These are phyloP conservation scores for Ploceus nigricollis DNA, from an alignment of 2,113 vertebrate genomes.

Conservation along the genomic window DNA sequence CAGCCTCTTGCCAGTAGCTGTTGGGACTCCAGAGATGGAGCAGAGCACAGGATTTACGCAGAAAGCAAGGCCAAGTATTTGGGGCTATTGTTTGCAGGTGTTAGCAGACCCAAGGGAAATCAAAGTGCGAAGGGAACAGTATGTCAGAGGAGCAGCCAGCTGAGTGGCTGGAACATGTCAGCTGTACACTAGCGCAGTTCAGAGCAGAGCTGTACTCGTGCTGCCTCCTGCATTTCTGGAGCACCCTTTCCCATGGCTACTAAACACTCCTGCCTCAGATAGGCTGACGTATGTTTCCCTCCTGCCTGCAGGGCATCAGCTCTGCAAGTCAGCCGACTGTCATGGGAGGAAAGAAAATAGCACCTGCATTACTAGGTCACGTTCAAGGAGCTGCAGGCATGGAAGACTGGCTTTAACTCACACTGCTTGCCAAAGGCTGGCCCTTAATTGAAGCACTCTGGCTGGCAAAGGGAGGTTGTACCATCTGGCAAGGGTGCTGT, in stretches of 20 bases:
- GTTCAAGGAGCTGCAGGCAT: neutral
- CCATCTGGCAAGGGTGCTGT: neutral
- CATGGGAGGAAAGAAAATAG: constrained; percentile 26
- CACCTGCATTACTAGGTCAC: constrained; percentile 3
- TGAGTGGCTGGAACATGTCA: neutral
- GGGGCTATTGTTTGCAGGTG: neutral
- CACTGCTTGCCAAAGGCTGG: fast-evolving
- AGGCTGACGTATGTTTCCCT: neutral
- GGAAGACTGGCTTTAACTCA: neutral
- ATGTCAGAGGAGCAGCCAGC: neutral
- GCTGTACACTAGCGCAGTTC: neutral
- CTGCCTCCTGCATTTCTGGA: neutral
- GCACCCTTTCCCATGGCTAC: neutral
- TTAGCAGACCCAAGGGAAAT: neutral
- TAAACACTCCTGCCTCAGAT: neutral
- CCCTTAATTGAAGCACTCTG: neutral
- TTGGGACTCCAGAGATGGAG: neutral
- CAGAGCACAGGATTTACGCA: neutral
- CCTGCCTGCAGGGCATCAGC: neutral
- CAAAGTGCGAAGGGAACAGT: neutral
- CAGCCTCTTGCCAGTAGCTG: neutral
- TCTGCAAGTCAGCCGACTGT: constrained; percentile 16
- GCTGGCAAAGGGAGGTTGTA: neutral
- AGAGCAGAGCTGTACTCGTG: neutral
- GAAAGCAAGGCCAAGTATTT: neutral